Conservation (phyloP, 2,797 vertebrate genomes). For the Bradypus variegatus region DNA sequence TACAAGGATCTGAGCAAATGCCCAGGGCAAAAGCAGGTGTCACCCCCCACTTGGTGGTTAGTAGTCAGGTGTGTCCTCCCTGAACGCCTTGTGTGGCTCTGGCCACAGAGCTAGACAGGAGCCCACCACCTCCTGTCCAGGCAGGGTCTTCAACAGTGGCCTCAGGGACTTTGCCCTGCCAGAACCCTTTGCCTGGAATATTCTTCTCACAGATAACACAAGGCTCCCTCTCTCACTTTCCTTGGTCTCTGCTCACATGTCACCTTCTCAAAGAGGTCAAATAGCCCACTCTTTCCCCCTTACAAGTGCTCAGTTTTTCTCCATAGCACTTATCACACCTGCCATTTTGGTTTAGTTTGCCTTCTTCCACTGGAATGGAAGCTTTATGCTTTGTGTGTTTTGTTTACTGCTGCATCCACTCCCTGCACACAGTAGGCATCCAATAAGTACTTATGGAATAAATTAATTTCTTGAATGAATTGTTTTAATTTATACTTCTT, state of each 20-base stretch:
- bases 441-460: neutral
- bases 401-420: neutral
- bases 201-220: neutral
- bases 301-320: neutral
- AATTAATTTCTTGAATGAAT: neutral
- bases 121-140: neutral
- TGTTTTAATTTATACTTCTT: constrained; percentile 8
- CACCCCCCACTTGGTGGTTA: neutral
- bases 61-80: neutral
- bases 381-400: neutral
- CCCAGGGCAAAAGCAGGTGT: neutral
- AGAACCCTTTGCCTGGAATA: neutral
- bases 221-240: neutral
- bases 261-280: neutral
- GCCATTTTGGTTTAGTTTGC: neutral
- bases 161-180: neutral
- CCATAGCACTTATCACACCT: neutral
- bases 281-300: neutral
- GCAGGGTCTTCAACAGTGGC: neutral
- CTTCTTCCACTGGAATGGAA: neutral
- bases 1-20: neutral
- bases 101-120: neutral
- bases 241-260: neutral
- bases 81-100: neutral
- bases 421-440: neutral